Percentiles rank a stretch among this genome's conserved stretches.
phyloP scores from a whole-genome alignment of 2,113 vertebrate species.

The Gavialis gangeticus region DNA sequence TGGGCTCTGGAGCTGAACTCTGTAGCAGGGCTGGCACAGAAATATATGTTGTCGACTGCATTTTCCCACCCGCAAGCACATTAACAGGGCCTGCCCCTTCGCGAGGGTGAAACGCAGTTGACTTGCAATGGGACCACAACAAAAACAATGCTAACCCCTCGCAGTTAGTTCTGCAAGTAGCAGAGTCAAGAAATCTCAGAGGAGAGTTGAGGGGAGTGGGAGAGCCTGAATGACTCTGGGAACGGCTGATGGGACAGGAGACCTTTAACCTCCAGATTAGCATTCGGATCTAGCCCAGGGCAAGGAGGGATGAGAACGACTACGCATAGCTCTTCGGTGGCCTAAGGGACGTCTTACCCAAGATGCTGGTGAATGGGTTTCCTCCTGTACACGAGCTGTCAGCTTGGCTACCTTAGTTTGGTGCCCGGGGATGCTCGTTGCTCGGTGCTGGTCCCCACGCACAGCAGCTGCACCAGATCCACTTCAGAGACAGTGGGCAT shows the following conservation, averaged over 20 bases:
- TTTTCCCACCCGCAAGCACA: conserved; percentile 32
- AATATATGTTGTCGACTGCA: conserved; percentile 53
- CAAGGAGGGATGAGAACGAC: too few species aligned
- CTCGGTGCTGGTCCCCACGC: too few species aligned
- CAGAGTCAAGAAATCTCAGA: neutral
- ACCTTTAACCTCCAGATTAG: neutral
- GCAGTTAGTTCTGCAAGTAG: neutral
- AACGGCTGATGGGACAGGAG: conserved; percentile 7
- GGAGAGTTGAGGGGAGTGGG: neutral
- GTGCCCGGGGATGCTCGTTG: too few species aligned
- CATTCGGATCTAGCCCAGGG: too few species aligned
- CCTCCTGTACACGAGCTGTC: too few species aligned
- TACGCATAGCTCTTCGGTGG: too few species aligned
- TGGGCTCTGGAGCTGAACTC: conserved; percentile 51
- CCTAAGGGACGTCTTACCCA: too few species aligned
- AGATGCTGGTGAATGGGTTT: too few species aligned
- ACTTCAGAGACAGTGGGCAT: too few species aligned
- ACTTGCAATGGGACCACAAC: conserved; percentile 9
- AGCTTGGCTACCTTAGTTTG: too few species aligned
- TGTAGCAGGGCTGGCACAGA: conserved; percentile 51
- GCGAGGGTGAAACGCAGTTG: conserved; percentile 47
- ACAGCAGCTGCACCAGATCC: too few species aligned
- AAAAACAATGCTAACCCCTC: conserved; percentile 4
- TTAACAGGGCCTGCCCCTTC: conserved; percentile 21
- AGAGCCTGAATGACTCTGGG: conserved; percentile 3